A percentile compares a stretch with the other conserved stretches of the same genome.
Conservation (phyloP, 2,113 vertebrate genomes). For the Etheostoma spectabile region DNA sequence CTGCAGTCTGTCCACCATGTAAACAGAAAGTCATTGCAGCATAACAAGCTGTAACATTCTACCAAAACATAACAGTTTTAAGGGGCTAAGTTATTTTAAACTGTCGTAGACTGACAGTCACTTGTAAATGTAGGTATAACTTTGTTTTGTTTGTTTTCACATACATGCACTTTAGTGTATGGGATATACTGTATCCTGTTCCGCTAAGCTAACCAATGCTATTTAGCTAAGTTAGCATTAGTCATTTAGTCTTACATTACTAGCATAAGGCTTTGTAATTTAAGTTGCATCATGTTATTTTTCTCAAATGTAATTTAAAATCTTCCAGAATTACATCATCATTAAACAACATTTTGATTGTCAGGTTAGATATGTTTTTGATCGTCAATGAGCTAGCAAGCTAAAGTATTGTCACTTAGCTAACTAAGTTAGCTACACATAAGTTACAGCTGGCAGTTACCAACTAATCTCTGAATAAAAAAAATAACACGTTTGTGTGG, state of each 20-base stretch:
- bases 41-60: not conserved
- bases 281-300: not conserved
- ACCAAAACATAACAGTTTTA: not conserved
- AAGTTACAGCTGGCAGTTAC: not conserved
- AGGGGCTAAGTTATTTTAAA: not conserved
- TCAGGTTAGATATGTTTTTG: not conserved
- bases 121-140: not conserved
- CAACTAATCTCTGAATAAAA: not conserved
- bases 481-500: not conserved
- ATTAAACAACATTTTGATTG: not conserved
- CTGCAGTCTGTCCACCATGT: not conserved
- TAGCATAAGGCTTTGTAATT: not conserved
- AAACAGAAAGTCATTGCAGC: not conserved
- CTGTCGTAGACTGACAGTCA: not conserved
- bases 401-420: not conserved
- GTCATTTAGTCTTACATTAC: not conserved
- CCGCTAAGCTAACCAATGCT: not conserved
- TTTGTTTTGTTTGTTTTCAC: not conserved
- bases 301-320: not conserved
- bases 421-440: not conserved
- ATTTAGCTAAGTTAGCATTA: not conserved
- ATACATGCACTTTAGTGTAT: not conserved
- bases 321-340: not conserved
- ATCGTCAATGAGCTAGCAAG: not conserved
- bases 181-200: not conserved